Evolutionary conservation across 2,113 vertebrate species (phyloP).

Genomic region (Mustelus asterias): DNA sequence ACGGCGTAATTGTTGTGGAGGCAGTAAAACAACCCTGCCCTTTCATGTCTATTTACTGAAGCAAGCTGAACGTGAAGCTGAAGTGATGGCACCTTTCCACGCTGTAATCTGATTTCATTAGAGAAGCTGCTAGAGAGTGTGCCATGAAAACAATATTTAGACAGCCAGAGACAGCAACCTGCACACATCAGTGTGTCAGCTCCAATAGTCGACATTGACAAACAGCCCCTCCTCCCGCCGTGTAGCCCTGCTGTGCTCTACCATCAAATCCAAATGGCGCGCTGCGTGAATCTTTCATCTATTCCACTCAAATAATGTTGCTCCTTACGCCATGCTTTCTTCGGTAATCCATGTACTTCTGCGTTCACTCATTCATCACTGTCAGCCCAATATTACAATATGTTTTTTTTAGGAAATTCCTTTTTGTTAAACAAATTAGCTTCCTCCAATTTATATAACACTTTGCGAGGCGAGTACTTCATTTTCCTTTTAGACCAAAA

Average conservation of each 20-base stretch:
- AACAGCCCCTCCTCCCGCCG: constrained; percentile 44
- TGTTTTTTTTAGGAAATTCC: constrained; percentile 43
- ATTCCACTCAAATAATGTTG: constrained; percentile 46
- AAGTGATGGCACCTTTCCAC: constrained; percentile 60
- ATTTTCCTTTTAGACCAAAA: not conserved
- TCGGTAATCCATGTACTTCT: constrained; percentile 44
- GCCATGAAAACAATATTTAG: constrained; percentile 65
- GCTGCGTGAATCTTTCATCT: constrained; percentile 41
- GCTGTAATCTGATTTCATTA: constrained; percentile 62
- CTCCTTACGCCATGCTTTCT: constrained; percentile 49
- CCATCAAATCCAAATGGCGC: constrained; percentile 55
- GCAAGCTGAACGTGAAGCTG: constrained; percentile 52
- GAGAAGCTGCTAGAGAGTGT: constrained; percentile 47
- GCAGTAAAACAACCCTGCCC: not conserved
- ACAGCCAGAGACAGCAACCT: constrained; percentile 57
- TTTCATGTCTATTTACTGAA: constrained; percentile 32
- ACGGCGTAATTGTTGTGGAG: not conserved
- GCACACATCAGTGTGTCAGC: constrained; percentile 58
- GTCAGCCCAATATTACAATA: constrained; percentile 49
- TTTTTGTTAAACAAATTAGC: constrained; percentile 12
- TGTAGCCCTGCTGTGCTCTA: not conserved
- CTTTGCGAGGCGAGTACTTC: no score
- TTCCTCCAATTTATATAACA: not conserved
- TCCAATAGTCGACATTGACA: constrained; percentile 54
- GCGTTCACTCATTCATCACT: constrained; percentile 52